phyloP scores from a whole-genome alignment of 1,140 invertebrate genomes.

The Psix sp. region DNA sequence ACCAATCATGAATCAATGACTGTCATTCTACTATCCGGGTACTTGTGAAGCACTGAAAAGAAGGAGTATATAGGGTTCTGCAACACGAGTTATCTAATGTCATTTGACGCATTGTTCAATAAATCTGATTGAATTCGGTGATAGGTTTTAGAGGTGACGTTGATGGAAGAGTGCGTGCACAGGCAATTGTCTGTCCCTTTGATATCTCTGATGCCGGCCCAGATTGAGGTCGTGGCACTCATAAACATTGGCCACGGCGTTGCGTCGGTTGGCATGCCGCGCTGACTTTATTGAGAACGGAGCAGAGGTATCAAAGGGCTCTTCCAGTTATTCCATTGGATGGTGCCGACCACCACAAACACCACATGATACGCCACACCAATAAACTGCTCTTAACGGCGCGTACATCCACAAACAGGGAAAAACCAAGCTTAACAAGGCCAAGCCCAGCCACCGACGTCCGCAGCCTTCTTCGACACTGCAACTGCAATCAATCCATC shows the following conservation, averaged over 20 bases:
- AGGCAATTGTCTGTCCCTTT: constrained; percentile 74
- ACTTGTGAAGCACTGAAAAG: no score
- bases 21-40: no score
- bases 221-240: constrained; percentile 72
- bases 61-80: no score
- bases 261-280: constrained; percentile 47
- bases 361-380: constrained; percentile 86
- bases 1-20: no score
- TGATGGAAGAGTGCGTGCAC: constrained; percentile 74
- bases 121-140: constrained; percentile 1
- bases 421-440: constrained; percentile 90
- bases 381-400: constrained; percentile 89
- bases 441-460: constrained; percentile 87
- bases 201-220: constrained; percentile 74
- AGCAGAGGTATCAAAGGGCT: constrained; percentile 75
- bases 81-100: no score
- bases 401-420: constrained; percentile 96
- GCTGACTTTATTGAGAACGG: constrained; percentile 64
- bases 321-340: constrained; percentile 78
- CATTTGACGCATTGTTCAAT: constrained; percentile 1
- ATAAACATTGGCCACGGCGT: constrained; percentile 70
- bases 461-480: constrained; percentile 78
- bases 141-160: constrained; percentile 66
- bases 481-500: constrained; percentile 70
- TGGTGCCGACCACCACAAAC: constrained; percentile 90